Evolutionary conservation across 2,113 vertebrate genomes (phyloP), one percentile per base, ranked within the genome.

Genomic region (Oncorhynchus clarkii): DNA sequence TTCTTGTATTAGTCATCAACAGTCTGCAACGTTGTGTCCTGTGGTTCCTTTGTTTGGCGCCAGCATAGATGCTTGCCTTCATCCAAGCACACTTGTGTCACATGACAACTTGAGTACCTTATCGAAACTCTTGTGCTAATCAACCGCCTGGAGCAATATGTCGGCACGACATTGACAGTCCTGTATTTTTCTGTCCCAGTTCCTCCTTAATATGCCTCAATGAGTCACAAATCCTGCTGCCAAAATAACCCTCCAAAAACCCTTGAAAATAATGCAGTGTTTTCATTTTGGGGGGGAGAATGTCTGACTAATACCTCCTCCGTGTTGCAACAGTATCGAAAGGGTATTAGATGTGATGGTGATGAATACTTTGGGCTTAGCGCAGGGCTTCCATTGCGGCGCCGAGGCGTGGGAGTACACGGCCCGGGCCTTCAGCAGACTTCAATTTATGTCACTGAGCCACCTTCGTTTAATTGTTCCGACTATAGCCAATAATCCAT

Each of bases 381-480:
- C 16, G 18, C 16, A 31, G 6, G 27, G 13, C 16, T 6, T 68
- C 5, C 66, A 68, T 39, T 68, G 39, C 18, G 1, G 26, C 18
- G n/a, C 13, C 2, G 14, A 68, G 27, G 66, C 66, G 1, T 29
- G 27, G 54, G 54, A 62, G 59, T n/a, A 62, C 20, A n/a, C n/a
- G 59, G 59, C 7, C 59, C 7, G n/a, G n/a, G 59, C 59, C 59
- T 62, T 62, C 24, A 18, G 59, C 59, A 24, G 66, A 20, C 29
- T 68, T 34, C 66, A 29, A 68, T 68, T 68, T 12, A 68, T 68
- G 29, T 68, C 66, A 31, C 66, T 18, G 27, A 20, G 66, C 26
- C 66, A 18, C 66, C 29, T 18, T 39, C 16, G n/a, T 68, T 68
- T 14, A 68, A 68, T 68, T 68, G 66, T 68, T 68, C 31, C 66